Conservation (phyloP, 37 sponge, comb jelly and placozoan genomes). For the Cladorhizidae sp. region DNA sequence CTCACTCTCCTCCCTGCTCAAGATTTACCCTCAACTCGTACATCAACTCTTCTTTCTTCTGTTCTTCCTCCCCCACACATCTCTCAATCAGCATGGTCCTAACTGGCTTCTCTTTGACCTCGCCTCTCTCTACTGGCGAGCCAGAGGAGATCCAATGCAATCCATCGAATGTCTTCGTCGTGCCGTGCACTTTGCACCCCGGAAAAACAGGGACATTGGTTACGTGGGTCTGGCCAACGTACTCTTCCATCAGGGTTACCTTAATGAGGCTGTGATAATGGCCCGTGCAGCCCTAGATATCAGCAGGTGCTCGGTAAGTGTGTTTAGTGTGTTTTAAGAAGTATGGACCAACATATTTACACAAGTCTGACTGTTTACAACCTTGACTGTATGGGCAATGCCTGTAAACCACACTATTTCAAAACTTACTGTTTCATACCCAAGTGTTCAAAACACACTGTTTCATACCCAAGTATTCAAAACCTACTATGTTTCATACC, state of each 20-base stretch:
- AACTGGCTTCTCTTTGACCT: slow-evolving; percentile 80
- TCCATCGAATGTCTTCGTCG: slow-evolving; percentile 83
- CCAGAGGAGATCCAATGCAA: slow-evolving; percentile 60
- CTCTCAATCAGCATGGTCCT: slow-evolving; percentile 49
- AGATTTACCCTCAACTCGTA: no score
- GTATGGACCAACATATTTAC: no score
- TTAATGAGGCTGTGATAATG: slow-evolving; percentile 76
- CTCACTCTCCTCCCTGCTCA: no score
- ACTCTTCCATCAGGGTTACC: slow-evolving; percentile 43
- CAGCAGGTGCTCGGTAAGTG: slow-evolving; percentile 55
- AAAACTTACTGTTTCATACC: no score
- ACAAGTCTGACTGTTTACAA: no score
- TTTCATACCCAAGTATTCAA: no score
- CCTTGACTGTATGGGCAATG: no score
- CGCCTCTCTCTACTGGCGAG: slow-evolving; percentile 85
- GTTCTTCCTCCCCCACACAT: neutral
- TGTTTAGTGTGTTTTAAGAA: neutral
- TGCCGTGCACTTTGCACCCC: slow-evolving; percentile 67
- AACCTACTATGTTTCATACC: no score
- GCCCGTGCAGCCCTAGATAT: slow-evolving; percentile 79
- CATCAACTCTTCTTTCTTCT: no score
- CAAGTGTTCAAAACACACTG: no score
- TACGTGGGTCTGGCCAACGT: slow-evolving; percentile 78
- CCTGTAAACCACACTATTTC: no score
- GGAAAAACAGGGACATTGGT: slow-evolving; percentile 54